Conservation (phyloP, 1,140 invertebrate genomes). For the Ylistrum balloti region DNA sequence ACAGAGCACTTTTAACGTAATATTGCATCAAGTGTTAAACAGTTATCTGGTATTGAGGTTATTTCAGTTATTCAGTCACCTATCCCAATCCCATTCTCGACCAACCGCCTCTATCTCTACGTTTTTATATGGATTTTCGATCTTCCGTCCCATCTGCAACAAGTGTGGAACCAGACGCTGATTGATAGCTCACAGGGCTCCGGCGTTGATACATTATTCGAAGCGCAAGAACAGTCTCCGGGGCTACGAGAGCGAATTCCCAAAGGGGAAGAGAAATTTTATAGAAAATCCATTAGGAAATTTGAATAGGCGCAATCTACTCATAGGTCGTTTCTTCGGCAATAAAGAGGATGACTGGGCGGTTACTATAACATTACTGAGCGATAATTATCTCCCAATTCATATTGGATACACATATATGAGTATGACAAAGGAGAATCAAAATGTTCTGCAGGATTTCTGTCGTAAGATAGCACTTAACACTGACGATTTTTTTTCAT, state of each 20-base stretch:
- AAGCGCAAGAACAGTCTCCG: neutral
- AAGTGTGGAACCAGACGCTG: neutral
- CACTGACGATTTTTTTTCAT: no score
- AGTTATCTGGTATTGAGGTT: neutral
- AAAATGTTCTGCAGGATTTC: neutral
- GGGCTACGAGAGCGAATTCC: neutral
- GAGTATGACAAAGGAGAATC: neutral
- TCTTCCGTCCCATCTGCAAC: neutral
- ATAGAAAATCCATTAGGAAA: constrained; percentile 12
- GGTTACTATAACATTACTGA: neutral
- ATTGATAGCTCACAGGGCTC: neutral
- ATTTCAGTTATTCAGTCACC: no score
- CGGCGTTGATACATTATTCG: neutral
- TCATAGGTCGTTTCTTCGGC: neutral
- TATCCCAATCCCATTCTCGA: neutral
- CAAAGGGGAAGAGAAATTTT: neutral
- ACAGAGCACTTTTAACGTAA: no score
- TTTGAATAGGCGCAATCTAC: constrained; percentile 15
- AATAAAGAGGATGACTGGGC: neutral
- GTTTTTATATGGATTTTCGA: neutral
- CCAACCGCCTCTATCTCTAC: neutral
- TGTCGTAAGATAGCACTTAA: no score
- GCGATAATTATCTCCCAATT: neutral
- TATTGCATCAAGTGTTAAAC: no score
- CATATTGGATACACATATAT: neutral